These are phyloP conservation scores for Nasonovia ribisnigri DNA, from an alignment of 2,888 invertebrate species.

Conservation along the genomic window DNA sequence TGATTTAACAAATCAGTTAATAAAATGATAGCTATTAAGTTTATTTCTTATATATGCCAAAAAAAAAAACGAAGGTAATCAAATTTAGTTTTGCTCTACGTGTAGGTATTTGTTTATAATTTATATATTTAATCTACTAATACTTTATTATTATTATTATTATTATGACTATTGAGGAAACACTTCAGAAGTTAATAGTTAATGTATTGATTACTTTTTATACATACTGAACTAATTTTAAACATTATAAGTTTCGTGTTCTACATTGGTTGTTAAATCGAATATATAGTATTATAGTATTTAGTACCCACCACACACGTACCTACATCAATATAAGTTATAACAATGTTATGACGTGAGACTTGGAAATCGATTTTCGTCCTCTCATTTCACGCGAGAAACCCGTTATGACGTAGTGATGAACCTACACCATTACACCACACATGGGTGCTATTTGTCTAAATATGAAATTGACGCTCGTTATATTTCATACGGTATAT, in stretches of 20 bases:
- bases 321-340: not conserved
- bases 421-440: not conserved
- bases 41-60: too few relatives aligned
- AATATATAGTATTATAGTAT: not conserved
- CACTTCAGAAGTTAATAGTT: not conserved
- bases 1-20: not conserved
- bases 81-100: not conserved
- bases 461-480: not conserved
- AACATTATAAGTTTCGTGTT: not conserved
- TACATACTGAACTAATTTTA: conserved; percentile 9
- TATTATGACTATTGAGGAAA: not conserved
- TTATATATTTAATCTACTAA: not conserved
- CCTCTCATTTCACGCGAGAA: conserved; percentile 24
- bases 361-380: conserved; percentile 45
- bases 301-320: not conserved
- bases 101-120: not conserved
- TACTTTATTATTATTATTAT: not conserved
- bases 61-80: not conserved
- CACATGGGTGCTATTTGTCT: conserved; percentile 32
- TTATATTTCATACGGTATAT: conserved; percentile 33
- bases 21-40: not conserved
- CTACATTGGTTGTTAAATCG: not conserved
- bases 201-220: not conserved
- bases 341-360: not conserved
- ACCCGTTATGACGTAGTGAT: conserved; percentile 35